Evolutionary conservation across 2,113 vertebrate genomes (phyloP).

Genomic region (Arothron firmamentum): DNA sequence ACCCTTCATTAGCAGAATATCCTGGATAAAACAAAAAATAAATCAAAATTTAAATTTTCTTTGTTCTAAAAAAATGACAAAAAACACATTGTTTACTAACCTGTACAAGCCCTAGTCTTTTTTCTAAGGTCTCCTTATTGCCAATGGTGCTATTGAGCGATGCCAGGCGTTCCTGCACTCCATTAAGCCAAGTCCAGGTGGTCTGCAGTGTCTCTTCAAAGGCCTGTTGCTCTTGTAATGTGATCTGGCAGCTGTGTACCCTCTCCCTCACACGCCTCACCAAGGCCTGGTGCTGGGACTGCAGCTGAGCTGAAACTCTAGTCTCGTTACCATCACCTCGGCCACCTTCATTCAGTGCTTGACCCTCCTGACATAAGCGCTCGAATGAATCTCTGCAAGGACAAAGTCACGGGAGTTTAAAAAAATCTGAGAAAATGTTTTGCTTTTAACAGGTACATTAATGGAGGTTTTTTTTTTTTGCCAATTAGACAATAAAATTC

Average conservation of each 20-base stretch:
- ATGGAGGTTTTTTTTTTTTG: too few species aligned
- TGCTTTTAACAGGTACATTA: not conserved
- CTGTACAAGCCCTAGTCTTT: constrained; percentile 84
- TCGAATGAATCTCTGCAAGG: constrained; percentile 86
- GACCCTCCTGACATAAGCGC: constrained; percentile 84
- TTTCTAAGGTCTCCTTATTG: constrained; percentile 84
- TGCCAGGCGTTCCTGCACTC: constrained; percentile 81
- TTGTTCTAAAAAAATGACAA: not conserved
- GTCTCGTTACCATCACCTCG: constrained; percentile 81
- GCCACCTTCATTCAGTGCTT: constrained; percentile 83
- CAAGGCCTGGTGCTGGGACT: constrained; percentile 83
- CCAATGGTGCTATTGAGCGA: constrained; percentile 83
- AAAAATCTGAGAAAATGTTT: not conserved
- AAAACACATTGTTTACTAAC: constrained; percentile 59
- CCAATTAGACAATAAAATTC: too few species aligned
- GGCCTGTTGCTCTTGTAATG: constrained; percentile 88
- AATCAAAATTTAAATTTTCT: not conserved
- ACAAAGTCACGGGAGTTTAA: not conserved
- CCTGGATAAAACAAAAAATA: constrained; percentile 64
- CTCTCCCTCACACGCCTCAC: constrained; percentile 80
- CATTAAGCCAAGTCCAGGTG: constrained; percentile 86
- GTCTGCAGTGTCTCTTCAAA: constrained; percentile 86
- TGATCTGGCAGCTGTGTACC: constrained; percentile 81
- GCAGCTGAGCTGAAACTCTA: constrained; percentile 82
- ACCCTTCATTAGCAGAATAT: constrained; percentile 91